Conservation (phyloP, 2,113 vertebrate species). For the Melanerpes aurifrons region DNA sequence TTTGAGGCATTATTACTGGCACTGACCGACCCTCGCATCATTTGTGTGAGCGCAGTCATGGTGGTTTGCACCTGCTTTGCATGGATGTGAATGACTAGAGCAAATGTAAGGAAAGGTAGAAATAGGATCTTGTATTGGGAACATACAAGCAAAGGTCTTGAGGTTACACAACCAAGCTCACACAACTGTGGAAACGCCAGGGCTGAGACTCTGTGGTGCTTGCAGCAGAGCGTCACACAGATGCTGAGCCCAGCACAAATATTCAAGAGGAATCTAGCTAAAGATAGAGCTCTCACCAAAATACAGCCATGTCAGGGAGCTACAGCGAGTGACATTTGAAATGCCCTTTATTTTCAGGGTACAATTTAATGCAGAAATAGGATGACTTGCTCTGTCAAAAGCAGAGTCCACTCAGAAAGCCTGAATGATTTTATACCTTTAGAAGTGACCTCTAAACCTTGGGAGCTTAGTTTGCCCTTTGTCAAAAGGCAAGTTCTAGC, state of each 20-base stretch:
- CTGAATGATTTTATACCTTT: neutral
- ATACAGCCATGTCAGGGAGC: neutral
- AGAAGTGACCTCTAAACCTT: neutral
- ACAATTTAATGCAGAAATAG: conserved; percentile 14
- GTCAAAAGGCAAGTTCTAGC: neutral
- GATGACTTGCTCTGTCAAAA: conserved; percentile 8
- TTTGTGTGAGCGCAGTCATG: neutral
- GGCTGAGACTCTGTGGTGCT: neutral
- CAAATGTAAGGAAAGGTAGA: neutral
- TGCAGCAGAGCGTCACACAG: neutral
- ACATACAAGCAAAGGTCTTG: neutral
- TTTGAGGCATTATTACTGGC: neutral
- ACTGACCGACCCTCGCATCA: neutral
- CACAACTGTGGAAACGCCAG: neutral
- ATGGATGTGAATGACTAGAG: neutral
- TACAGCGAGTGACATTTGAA: conserved; percentile 33
- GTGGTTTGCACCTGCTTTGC: neutral
- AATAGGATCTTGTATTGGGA: neutral
- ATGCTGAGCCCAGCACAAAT: neutral
- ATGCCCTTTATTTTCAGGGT: conserved; percentile 43
- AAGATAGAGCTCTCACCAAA: neutral
- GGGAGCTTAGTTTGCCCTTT: neutral
- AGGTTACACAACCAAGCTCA: neutral
- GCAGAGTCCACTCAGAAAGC: neutral
- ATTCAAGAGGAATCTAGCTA: neutral